Conservation (phyloP, 2,888 invertebrate genomes). For the Tupiocoris notatus region DNA sequence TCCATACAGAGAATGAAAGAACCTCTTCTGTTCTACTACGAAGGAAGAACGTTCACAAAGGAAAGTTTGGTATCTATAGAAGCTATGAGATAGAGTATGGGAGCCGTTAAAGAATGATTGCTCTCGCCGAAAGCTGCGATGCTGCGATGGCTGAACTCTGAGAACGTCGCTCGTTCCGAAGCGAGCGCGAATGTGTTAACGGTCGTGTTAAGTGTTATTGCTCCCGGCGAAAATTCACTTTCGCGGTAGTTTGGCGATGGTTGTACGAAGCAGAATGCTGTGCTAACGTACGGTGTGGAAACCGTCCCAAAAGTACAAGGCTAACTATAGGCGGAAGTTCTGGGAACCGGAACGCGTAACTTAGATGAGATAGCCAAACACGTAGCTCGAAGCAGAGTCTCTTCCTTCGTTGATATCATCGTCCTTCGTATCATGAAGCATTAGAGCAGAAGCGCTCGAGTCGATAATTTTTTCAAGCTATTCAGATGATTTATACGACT, state of each 20-base stretch:
- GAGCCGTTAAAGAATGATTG: slow-evolving; percentile 12
- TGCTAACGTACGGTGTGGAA: too few relatives aligned
- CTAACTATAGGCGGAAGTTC: slow-evolving; percentile 10
- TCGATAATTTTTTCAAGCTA: too few relatives aligned
- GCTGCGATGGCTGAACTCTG: not conserved
- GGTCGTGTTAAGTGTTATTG: slow-evolving; percentile 38
- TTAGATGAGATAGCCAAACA: slow-evolving; percentile 29
- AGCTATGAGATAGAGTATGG: not conserved
- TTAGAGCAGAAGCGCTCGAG: too few relatives aligned
- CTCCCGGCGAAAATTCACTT: slow-evolving; percentile 31
- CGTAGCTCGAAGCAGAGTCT: not conserved
- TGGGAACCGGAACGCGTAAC: slow-evolving; percentile 19
- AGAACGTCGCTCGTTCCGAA: not conserved
- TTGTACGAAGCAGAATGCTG: too few relatives aligned
- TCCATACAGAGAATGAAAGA: not conserved
- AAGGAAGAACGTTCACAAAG: not conserved
- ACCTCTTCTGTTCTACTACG: not conserved
- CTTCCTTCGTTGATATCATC: too few relatives aligned
- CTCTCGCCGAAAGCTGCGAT: not conserved
- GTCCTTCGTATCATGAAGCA: too few relatives aligned
- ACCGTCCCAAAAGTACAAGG: not conserved
- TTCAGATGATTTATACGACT: too few relatives aligned
- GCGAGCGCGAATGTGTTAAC: slow-evolving; percentile 34
- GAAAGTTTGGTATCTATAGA: not conserved
- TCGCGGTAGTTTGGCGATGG: slow-evolving; percentile 15